Conservation (phyloP, 2,797 vertebrate species). For the Denticeps clupeoides region DNA sequence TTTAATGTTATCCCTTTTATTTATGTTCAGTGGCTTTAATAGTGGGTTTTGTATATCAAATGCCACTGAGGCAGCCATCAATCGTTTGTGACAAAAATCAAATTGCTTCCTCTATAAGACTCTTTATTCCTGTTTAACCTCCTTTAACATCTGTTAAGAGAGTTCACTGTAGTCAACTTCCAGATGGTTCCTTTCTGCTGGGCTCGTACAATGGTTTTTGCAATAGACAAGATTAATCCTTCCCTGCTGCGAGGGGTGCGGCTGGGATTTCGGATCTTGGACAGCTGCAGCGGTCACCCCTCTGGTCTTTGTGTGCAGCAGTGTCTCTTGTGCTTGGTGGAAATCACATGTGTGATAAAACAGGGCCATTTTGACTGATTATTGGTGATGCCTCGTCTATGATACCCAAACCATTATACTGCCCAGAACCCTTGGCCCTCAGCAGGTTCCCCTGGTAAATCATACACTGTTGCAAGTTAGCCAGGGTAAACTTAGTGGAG, state of each 20-base stretch:
- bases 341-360: slow-evolving; percentile 11
- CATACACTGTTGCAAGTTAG: background rate
- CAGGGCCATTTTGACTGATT: slow-evolving; percentile 42
- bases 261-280: slow-evolving; percentile 29
- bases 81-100: too few relatives aligned
- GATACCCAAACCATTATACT: slow-evolving; percentile 44
- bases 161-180: too few relatives aligned
- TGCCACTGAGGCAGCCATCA: too few relatives aligned
- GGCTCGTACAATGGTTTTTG: slow-evolving; percentile 53
- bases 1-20: too few relatives aligned
- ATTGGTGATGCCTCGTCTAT: slow-evolving; percentile 55
- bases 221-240: slow-evolving; percentile 43
- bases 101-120: too few relatives aligned
- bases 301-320: slow-evolving; percentile 19
- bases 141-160: too few relatives aligned
- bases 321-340: slow-evolving; percentile 25
- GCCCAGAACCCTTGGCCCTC: slow-evolving; percentile 41
- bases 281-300: slow-evolving; percentile 23
- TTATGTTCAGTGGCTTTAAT: too few relatives aligned
- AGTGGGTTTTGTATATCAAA: too few relatives aligned
- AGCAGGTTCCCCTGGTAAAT: slow-evolving; percentile 55
- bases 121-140: too few relatives aligned
- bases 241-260: slow-evolving; percentile 27
- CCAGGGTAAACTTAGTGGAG: too few relatives aligned
- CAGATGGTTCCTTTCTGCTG: slow-evolving; percentile 47